A percentile compares a stretch with the other conserved stretches of the same genome.
These are phyloP conservation scores for Heliothis virescens DNA, from an alignment of 1,140 invertebrate genomes.

Conservation along the genomic window DNA sequence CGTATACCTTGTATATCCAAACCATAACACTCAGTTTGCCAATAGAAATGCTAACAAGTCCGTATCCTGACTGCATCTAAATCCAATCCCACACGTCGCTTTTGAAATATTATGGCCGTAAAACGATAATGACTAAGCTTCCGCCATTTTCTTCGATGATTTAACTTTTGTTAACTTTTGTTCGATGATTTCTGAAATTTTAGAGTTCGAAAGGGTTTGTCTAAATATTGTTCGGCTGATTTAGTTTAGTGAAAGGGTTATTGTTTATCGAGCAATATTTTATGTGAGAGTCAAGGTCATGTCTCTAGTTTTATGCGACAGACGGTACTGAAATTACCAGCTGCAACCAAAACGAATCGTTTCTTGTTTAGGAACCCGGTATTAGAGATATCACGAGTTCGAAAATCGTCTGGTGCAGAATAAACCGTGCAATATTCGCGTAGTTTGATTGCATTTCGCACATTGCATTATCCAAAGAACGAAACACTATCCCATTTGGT, in stretches of 20 bases:
- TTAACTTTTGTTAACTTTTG: slow-evolving; percentile 19
- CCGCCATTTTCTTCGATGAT: slow-evolving; percentile 5
- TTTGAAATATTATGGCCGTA: slow-evolving; percentile 20
- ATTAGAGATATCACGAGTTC: too few relatives aligned
- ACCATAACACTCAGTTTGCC: not conserved
- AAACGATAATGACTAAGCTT: not conserved
- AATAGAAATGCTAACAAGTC: not conserved
- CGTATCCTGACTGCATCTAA: not conserved
- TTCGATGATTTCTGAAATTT: not conserved
- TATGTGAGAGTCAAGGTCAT: too few relatives aligned
- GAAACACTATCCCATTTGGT: not conserved
- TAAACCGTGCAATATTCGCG: too few relatives aligned
- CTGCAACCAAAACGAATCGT: too few relatives aligned
- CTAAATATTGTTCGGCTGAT: too few relatives aligned
- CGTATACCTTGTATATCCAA: not conserved
- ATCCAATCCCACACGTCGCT: slow-evolving; percentile 17
- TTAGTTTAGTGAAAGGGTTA: too few relatives aligned
- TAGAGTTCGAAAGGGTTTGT: not conserved
- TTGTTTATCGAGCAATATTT: too few relatives aligned
- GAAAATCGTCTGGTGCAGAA: too few relatives aligned
- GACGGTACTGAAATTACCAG: too few relatives aligned
- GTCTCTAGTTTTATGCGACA: not conserved
- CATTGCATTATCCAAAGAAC: too few relatives aligned
- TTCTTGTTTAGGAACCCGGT: too few relatives aligned
- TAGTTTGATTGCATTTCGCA: too few relatives aligned